Base-by-base conservation (phyloP, 2,113 vertebrate genomes). In the Gadus chalcogrammus region DNA sequence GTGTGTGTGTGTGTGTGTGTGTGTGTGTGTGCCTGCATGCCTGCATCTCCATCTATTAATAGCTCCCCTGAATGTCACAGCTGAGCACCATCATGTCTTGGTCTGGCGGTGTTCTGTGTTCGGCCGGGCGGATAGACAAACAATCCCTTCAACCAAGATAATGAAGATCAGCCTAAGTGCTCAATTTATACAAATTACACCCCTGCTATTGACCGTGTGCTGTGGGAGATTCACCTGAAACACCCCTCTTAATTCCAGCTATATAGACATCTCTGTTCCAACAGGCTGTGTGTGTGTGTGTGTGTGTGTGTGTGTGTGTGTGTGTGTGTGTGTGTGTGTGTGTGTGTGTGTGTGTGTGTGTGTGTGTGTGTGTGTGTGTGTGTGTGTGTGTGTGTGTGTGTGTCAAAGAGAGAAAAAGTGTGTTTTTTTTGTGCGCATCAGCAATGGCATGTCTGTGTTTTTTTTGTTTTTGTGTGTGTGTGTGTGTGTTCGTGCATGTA, bases 11-110 rank as follows among this genome's bases (percentile, higher is more conserved):
- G 38, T 48, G 35, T 53, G 42, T 52, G 64, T 73, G 56, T 62
- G 1, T 61, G 15, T 38, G 70, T 65, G 63, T 76, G 4, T 76
- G 48, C 69, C 55, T 60, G 22, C 8, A 5, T 70, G 16, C 62
- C 15, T 78, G 61, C 20, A 11, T 13, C 62, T 6, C 27, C 3
- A 11, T 42, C 5, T 76, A 70, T 79, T 79, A 82, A 84, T 71
- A 70, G 76, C 65, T 16, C 61, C 65, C 66, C 20, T 0, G 70
- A 71, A 53, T 64, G 71, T 11, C 69, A 38, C 74, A 81, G 78
- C 80, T 83, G 77, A 35, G 65, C 55, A 3, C 1, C 0, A 65
- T n/a, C 76, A 48, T 73, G 60, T 56, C 68, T 48, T 61, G 68
- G 18, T 77, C 75, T 55, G 53, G 7, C 53, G 22, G 55, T 22